Percentiles rank a stretch among this genome's conserved stretches.
Evolutionary conservation across 2,888 invertebrate genomes (phyloP).

Genomic region (Cheilosia impressa): DNA sequence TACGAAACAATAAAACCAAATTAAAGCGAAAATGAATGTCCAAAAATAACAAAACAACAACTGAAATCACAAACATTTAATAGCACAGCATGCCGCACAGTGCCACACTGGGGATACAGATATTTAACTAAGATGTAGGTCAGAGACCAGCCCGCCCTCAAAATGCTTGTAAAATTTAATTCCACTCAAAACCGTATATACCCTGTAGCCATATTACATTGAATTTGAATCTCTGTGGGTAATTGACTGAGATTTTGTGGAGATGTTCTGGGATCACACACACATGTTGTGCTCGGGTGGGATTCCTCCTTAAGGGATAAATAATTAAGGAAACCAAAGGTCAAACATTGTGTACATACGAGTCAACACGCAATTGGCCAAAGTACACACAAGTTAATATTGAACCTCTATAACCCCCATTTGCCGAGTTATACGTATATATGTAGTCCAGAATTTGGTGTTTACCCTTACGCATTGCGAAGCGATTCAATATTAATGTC

Average conservation of each 20-base stretch:
- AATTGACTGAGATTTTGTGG: constrained; percentile 71
- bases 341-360: constrained; percentile 44
- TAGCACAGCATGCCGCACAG: neutral
- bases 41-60: constrained; percentile 1
- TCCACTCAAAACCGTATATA: constrained; percentile 42
- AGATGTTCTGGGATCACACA: constrained; percentile 37
- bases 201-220: constrained; percentile 55
- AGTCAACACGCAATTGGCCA: constrained; percentile 69
- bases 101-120: neutral
- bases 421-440: too few relatives aligned
- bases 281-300: constrained; percentile 37
- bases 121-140: neutral
- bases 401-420: constrained; percentile 18
- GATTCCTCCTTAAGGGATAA: constrained; percentile 61
- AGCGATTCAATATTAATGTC: constrained; percentile 55
- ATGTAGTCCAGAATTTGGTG: neutral
- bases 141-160: neutral
- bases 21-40: neutral
- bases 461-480: constrained; percentile 5
- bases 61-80: constrained; percentile 11
- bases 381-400: constrained; percentile 49
- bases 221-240: constrained; percentile 70
- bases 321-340: constrained; percentile 68
- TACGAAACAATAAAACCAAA: neutral
- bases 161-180: constrained; percentile 24